Base-by-base conservation (phyloP, 1,140 invertebrate species). In the Lucilia sericata region DNA sequence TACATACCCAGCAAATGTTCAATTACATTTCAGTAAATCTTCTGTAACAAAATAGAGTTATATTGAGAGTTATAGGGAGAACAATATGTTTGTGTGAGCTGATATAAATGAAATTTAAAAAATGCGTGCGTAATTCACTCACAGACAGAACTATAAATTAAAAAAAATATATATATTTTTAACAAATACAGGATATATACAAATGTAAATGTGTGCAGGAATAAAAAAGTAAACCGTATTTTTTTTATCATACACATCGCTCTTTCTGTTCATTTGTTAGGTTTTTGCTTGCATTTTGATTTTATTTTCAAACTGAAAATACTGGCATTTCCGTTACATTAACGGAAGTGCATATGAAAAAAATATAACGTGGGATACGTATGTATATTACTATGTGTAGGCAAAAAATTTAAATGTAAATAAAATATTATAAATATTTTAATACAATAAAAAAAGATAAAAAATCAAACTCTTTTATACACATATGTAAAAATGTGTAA, bases 231-330 rank as follows among this genome's bases (percentile, higher is more conserved):
- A 70, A 19, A 17, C 51, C 17, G 14, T n/a, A 55, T 55, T 55
- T 55, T 55, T 55, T 10, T 14, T 12, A 1, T 14, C 12, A 55
- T 55, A 12, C 4, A 12, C 17, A 12, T 55, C 51, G 3, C 7
- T 42, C 42, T 10, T 42, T 42, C 5, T 42, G 5, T 42, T 5
- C 10, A 10, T 42, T 42, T 42, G 42, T 3, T 42, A 2, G 7
- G 13, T 55, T 55, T 17, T 55, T 14, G 5, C 12, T 25, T n/a
- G n/a, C 60, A 19, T 70, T 70, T 70, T 70, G n/a, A 8, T 70
- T 70, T 70, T 70, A 70, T 70, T 42, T 70, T 70, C 65, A 21
- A 70, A 70, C 65, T 60, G 65, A 19, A 70, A 70, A 70, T n/a
- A 3, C n/a, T 70, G 65, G 65, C 10, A 70, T 70, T 70, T 70